Evolutionary conservation across 2,113 vertebrate species (phyloP).

Genomic region (Caretta caretta): DNA sequence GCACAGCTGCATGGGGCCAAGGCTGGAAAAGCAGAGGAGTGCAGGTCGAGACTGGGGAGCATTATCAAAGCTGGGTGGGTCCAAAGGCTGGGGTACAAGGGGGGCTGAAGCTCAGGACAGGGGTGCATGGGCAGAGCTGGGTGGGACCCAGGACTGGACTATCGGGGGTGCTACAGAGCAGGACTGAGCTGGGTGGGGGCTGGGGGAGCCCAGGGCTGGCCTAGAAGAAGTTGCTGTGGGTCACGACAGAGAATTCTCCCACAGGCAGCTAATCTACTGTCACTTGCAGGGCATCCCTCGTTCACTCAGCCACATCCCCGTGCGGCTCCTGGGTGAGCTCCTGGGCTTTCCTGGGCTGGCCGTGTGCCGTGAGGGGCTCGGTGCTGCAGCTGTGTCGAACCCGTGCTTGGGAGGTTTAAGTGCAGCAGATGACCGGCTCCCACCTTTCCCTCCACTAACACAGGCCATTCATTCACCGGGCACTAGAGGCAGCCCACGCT

Average conservation of each 20-base stretch:
- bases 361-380: not conserved
- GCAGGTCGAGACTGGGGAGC: too few relatives aligned
- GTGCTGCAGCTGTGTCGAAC: not conserved
- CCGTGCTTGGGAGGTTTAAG: not conserved
- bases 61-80: too few relatives aligned
- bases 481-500: not conserved
- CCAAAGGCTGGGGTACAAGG: too few relatives aligned
- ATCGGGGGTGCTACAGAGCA: too few relatives aligned
- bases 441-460: not conserved
- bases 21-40: too few relatives aligned
- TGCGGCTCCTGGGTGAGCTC: too few relatives aligned
- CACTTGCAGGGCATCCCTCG: not conserved
- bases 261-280: not conserved
- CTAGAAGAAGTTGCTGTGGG: not conserved
- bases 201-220: not conserved
- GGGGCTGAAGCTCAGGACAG: too few relatives aligned
- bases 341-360: not conserved
- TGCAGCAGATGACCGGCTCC: not conserved
- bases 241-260: not conserved
- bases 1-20: too few relatives aligned
- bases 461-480: not conserved
- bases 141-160: too few relatives aligned
- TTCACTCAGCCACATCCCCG: not conserved
- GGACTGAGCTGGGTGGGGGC: too few relatives aligned
- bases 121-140: too few relatives aligned